phyloP scores from a whole-genome alignment of 2,888 invertebrate genomes.

The Candidula unifasciata region DNA sequence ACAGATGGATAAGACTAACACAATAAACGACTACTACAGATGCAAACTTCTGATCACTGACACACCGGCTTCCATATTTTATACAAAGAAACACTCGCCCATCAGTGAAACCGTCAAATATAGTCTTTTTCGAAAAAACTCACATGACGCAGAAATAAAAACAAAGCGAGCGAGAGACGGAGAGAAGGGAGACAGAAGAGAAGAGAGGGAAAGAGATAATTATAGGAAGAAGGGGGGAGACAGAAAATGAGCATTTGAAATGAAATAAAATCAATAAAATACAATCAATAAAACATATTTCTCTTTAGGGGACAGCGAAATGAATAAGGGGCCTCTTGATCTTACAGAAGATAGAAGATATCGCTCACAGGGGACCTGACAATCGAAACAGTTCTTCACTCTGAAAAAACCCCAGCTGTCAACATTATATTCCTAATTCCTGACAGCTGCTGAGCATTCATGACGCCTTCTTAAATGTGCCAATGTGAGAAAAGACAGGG shows the following conservation, averaged over 20 bases:
- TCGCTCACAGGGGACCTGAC: background rate
- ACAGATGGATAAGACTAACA: too few relatives aligned
- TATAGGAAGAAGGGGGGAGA: background rate
- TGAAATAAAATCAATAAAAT: constrained; percentile 4
- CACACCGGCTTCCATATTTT: too few relatives aligned
- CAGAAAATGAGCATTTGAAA: background rate
- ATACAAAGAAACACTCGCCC: too few relatives aligned
- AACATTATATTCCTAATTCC: background rate
- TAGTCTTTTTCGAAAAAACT: constrained; percentile 14
- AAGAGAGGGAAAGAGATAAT: background rate
- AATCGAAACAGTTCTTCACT: background rate
- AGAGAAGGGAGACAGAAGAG: background rate
- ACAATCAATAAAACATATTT: background rate
- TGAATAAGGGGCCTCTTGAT: background rate
- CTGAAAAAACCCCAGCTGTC: background rate
- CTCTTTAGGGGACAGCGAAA: background rate
- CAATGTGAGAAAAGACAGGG: too few relatives aligned
- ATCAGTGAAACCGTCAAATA: background rate
- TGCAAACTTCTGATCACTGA: too few relatives aligned
- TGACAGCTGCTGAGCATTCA: too few relatives aligned
- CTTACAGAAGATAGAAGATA: background rate
- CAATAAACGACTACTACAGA: too few relatives aligned
- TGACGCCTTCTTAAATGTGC: background rate
- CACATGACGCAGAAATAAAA: constrained; percentile 5
- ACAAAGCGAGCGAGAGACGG: background rate